Base-by-base conservation (phyloP, 2,888 invertebrate genomes). In the Eugnorisma glareosa region DNA sequence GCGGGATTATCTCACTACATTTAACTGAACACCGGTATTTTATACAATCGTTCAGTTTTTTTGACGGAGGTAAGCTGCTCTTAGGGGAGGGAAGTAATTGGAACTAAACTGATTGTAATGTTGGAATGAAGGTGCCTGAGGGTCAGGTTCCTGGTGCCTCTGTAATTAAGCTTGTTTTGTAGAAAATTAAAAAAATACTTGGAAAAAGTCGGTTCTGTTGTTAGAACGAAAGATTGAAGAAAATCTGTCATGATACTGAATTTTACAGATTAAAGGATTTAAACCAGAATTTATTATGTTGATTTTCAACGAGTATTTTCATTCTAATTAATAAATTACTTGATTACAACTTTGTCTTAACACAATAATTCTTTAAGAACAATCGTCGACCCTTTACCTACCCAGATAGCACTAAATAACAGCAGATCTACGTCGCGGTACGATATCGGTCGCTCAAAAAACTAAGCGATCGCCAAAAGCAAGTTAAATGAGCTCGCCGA, bases 1-100 rank as follows among this genome's bases (percentile, higher is more conserved):
- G 83, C 63, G n/a, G 88, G 91, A 92, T 94, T 93, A 93, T 91
- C 91, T 93, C 93, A 91, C 92, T 91, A 92, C 93, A 93, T 94
- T 94, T 89, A 91, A 91, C 92, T 86, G 90, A 88, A 91, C 91
- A 91, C 92, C 89, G 88, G 87, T 89, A 83, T 87, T 89, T 88
- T 84, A 87, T 67, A 70, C 67, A 21, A 87, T 87, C 84, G 64
- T 75, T 67, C 48, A 64, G 77, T 83, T 87, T 89, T 81, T 81
- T 85, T 81, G 75, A 64, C 48, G 61, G 67, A 84, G 78, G 84
- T 87, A 79, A 75, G 74, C 81, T 77, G 18, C 5, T 35, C 43
- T n/a, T 43, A 21, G 66, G 59, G 40, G 73, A 37, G 28, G 63
- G 57, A 8, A 31, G 18, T 72, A 21, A 61, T 77, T 77, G 31